A percentile compares a stretch with the other conserved stretches of the same genome.
phyloP scores from a whole-genome alignment of 2,797 vertebrate species.

The Podarcis siculus region DNA sequence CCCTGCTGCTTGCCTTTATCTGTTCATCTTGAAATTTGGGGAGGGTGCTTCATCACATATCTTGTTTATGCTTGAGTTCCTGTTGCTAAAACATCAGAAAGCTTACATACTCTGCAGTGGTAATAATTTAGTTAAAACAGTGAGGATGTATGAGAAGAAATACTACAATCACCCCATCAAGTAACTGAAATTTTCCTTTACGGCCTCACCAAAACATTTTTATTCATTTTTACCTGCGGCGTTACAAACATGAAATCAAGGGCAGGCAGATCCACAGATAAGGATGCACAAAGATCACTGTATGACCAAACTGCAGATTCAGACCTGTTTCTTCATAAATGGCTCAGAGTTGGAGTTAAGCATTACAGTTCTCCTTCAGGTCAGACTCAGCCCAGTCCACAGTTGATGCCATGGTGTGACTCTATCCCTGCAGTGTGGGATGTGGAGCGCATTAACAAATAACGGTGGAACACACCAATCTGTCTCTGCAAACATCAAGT shows the following conservation, averaged over 20 bases:
- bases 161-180: neutral
- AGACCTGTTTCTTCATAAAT: neutral
- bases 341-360: neutral
- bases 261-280: neutral
- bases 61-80: neutral
- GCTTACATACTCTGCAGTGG: neutral
- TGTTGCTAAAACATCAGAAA: neutral
- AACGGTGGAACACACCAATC: neutral
- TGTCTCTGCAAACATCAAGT: neutral
- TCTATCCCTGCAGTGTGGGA: neutral
- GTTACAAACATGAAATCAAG: neutral
- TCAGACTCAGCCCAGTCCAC: neutral
- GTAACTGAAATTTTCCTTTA: neutral
- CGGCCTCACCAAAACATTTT: neutral
- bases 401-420: too few relatives aligned
- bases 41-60: neutral
- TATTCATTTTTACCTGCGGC: neutral
- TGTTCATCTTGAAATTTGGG: neutral
- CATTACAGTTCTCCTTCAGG: neutral
- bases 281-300: neutral
- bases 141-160: neutral
- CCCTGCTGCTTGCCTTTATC: neutral
- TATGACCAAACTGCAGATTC: neutral
- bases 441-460: neutral
- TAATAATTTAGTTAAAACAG: neutral